Percentiles rank a stretch among this genome's conserved stretches.
Evolutionary conservation across 2,797 vertebrate genomes (phyloP).

Genomic region (Anolis apletophallus): DNA sequence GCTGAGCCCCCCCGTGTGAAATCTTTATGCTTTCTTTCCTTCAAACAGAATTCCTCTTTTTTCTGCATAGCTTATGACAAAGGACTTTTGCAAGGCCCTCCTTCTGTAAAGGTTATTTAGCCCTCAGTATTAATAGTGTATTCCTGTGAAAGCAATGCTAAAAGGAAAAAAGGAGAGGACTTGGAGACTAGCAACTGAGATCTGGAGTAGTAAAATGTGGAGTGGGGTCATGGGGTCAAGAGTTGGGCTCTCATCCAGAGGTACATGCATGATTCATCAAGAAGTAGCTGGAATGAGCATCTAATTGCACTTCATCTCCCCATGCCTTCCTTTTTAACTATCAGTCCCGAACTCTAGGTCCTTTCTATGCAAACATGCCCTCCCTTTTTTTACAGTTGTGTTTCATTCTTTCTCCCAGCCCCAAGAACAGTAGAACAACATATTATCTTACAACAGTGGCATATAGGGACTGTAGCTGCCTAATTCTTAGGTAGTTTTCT

Average conservation of each 20-base stretch:
- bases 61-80: slow-evolving; percentile 43
- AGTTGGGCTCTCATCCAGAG: slow-evolving; percentile 68
- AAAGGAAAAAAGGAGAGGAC: slow-evolving; percentile 12
- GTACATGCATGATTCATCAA: slow-evolving; percentile 65
- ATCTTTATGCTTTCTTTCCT: slow-evolving; percentile 30
- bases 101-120: slow-evolving; percentile 54
- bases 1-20: slow-evolving; percentile 44
- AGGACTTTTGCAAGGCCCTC: slow-evolving; percentile 52
- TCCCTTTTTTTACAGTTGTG: slow-evolving; percentile 17
- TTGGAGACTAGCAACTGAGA: slow-evolving; percentile 60
- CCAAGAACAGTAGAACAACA: not conserved
- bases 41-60: slow-evolving; percentile 44
- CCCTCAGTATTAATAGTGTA: slow-evolving; percentile 33
- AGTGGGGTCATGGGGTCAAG: slow-evolving; percentile 66
- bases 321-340: slow-evolving; percentile 50
- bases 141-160: slow-evolving; percentile 38
- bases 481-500: slow-evolving; percentile 20
- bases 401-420: not conserved
- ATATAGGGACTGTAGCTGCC: slow-evolving; percentile 3
- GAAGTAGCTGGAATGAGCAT: slow-evolving; percentile 68
- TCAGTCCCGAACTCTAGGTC: slow-evolving; percentile 51
- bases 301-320: slow-evolving; percentile 60
- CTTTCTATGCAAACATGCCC: slow-evolving; percentile 50
- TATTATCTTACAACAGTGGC: not conserved
- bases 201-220: slow-evolving; percentile 61